Conservation (phyloP, 2,888 invertebrate genomes). For the Drosophila melanosoma region DNA sequence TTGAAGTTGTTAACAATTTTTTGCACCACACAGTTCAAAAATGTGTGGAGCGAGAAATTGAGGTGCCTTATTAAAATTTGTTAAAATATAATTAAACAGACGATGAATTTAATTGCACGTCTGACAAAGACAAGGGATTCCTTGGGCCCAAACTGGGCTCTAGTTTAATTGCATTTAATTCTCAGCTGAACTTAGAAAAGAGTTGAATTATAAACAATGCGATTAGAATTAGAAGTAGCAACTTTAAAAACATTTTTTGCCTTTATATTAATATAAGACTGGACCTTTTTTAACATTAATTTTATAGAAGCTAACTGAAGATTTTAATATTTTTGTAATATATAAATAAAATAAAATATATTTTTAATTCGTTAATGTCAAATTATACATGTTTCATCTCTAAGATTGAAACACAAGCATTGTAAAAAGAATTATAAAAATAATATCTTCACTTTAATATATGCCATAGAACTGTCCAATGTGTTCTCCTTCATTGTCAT, state of each 20-base stretch:
- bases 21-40: slow-evolving; percentile 19
- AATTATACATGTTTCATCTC: neutral
- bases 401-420: neutral
- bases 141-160: slow-evolving; percentile 4
- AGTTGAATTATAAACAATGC: slow-evolving; percentile 8
- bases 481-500: neutral
- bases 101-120: slow-evolving; percentile 68
- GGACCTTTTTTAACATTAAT: neutral
- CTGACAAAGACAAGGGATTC: slow-evolving; percentile 62
- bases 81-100: slow-evolving; percentile 74
- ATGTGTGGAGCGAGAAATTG: slow-evolving; percentile 27
- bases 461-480: neutral
- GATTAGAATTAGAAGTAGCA: slow-evolving; percentile 9
- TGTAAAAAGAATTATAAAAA: neutral
- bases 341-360: neutral
- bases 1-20: slow-evolving; percentile 79
- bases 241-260: neutral
- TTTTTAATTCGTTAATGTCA: neutral
- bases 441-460: neutral
- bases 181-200: slow-evolving; percentile 19
- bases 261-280: neutral
- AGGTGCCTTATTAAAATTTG: slow-evolving; percentile 77
- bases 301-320: neutral
- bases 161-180: slow-evolving; percentile 44
- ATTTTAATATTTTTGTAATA: neutral